Conservation (phyloP, 1,140 invertebrate species). For the Papilio machaon region DNA sequence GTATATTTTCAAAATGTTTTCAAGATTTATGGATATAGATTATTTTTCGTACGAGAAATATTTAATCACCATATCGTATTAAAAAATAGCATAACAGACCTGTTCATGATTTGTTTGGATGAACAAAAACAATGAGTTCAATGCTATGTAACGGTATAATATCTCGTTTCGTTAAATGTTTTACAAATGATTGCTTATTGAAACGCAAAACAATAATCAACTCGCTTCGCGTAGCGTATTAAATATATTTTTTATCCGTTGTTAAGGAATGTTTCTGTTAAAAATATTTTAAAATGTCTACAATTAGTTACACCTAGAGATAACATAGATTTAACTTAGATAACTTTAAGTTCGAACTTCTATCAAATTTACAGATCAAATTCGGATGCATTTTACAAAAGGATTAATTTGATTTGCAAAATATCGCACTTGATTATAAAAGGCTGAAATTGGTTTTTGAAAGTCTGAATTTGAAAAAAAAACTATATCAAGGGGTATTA, state of each 20-base stretch:
- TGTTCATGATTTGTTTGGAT: constrained; percentile 17
- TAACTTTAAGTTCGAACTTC: too few relatives aligned
- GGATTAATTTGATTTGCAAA: neutral
- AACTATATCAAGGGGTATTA: neutral
- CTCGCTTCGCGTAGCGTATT: neutral
- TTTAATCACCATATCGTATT: neutral
- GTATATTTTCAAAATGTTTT: neutral
- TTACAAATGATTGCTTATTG: constrained; percentile 24
- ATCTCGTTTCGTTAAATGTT: constrained; percentile 18
- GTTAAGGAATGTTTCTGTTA: neutral
- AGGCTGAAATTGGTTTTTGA: neutral
- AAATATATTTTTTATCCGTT: neutral
- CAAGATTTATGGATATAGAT: neutral
- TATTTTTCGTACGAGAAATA: neutral
- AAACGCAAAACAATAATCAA: neutral
- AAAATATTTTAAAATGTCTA: neutral
- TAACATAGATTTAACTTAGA: too few relatives aligned
- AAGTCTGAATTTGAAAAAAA: neutral
- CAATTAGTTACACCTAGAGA: neutral
- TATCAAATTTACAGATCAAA: too few relatives aligned
- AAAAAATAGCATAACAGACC: constrained; percentile 23
- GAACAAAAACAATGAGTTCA: constrained; percentile 35
- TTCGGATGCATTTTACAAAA: too few relatives aligned
- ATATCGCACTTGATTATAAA: neutral
- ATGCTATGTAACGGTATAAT: constrained; percentile 23